Percentiles rank a stretch among this genome's conserved stretches.
These are phyloP conservation scores for Epinotia brunnichana DNA, from an alignment of 2,888 invertebrate species.

Conservation along the genomic window DNA sequence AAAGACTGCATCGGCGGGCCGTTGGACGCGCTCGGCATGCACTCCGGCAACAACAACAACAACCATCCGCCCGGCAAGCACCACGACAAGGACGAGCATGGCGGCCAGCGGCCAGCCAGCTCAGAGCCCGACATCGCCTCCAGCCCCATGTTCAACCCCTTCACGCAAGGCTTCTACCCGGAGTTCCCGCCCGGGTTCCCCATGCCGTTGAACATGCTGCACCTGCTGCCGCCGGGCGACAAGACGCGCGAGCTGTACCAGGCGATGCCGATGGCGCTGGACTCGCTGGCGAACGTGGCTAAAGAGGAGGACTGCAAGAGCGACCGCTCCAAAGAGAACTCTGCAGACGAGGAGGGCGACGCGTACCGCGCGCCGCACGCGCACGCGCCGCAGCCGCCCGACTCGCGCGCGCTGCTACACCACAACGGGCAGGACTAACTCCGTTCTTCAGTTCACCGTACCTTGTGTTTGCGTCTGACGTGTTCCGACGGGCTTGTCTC, in stretches of 20 bases:
- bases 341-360: constrained; percentile 84
- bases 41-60: constrained; percentile 85
- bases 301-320: constrained; percentile 87
- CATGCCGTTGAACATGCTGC: constrained; percentile 92
- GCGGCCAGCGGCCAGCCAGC: constrained; percentile 85
- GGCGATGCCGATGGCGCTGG: constrained; percentile 82
- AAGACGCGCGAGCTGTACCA: constrained; percentile 87
- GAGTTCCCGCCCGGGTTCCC: constrained; percentile 92
- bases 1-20: constrained; percentile 94
- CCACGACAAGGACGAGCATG: constrained; percentile 82
- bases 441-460: constrained; percentile 41
- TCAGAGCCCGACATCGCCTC: constrained; percentile 87
- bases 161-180: constrained; percentile 92
- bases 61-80: constrained; percentile 81
- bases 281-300: constrained; percentile 78
- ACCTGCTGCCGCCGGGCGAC: constrained; percentile 91
- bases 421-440: constrained; percentile 91
- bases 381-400: constrained; percentile 83
- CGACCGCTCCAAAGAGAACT: constrained; percentile 85
- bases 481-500: constrained; percentile 44
- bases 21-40: constrained; percentile 87
- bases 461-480: constrained; percentile 40
- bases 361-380: constrained; percentile 79
- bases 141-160: constrained; percentile 89
- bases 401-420: constrained; percentile 87